Base-by-base conservation (phyloP, 2,113 vertebrate species). In the Axis porcinus region DNA sequence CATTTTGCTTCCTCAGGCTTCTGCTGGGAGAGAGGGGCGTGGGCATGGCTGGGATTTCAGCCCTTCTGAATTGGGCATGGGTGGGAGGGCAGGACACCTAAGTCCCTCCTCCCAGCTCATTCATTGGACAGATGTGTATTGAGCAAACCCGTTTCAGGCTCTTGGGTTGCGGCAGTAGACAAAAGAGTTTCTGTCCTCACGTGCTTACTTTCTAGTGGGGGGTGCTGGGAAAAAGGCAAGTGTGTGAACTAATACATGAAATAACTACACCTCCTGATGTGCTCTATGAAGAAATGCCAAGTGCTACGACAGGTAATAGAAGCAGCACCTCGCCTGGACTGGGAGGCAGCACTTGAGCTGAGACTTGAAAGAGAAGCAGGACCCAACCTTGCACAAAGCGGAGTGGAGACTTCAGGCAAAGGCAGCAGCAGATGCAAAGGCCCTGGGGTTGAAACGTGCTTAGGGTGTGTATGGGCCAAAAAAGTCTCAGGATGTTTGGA, bases 191-290 rank as follows among this genome's bases (percentile, higher is more conserved):
- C 74, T 52, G 5, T 25, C 47, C 3, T 67, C 10, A 0, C 1
- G 76, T 16, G 17, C 33, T 83, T 33, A 40, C 6, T 0, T 70
- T 76, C 94, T 62, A 23, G 16, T 2, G 30, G 25, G 2, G 33
- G 6, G 5, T 2, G 7, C 13, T 10, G 0, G 93, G 45, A 47
- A 30, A 89, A 47, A 82, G 43, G 45, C 45, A 25, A 3, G 25
- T 1, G 6, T 25, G 33, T 50, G 43, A 15, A 28, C 33, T 23
- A 11, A 0, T 1, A 1, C 12, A 2, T 16, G 74, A 62, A 14
- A 16, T 12, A 7, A 19, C 21, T 16, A 4, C 55, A 19, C 7
- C 9, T 33, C 8, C 17, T 2, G 27, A 50, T 0, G 19, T 0
- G 6, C 11, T 91, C 70, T 23, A 0, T 25, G 74, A 85, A 64